Conservation (phyloP, 2,113 vertebrate genomes). For the Burhinus bistriatus region DNA sequence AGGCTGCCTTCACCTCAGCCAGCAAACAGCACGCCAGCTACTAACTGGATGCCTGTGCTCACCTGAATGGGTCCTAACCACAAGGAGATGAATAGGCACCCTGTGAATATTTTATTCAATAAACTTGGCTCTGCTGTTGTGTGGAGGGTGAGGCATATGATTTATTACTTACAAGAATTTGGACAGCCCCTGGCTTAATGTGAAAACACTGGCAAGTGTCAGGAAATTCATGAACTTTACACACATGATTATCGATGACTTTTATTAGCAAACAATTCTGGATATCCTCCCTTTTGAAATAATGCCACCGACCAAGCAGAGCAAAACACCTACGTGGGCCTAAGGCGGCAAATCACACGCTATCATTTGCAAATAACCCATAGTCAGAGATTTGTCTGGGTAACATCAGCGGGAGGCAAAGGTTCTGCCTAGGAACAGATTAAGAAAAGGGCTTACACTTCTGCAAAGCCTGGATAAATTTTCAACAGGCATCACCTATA, state of each 20-base stretch:
- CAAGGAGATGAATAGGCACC: constrained; percentile 35
- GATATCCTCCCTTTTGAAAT: constrained; percentile 38
- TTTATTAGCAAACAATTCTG: constrained; percentile 46
- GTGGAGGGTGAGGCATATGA: constrained; percentile 48
- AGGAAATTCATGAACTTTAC: constrained; percentile 37
- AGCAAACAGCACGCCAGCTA: background rate
- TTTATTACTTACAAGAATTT: constrained; percentile 62
- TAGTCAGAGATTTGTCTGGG: background rate
- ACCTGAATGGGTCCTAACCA: background rate
- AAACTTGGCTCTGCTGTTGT: constrained; percentile 29
- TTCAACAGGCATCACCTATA: background rate
- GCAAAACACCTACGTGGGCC: background rate
- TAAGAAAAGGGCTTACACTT: background rate
- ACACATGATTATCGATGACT: background rate
- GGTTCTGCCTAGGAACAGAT: background rate
- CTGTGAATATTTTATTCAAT: constrained; percentile 48
- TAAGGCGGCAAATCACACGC: background rate
- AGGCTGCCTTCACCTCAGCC: background rate
- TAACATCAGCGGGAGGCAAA: background rate
- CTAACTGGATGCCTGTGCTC: constrained; percentile 14
- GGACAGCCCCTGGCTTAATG: constrained; percentile 45
- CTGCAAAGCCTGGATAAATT: background rate
- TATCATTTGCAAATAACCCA: background rate
- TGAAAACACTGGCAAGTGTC: constrained; percentile 50
- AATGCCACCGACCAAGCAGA: background rate